These are phyloP conservation scores for Panthera uncia DNA, from an alignment of 2,113 vertebrate species.

Conservation along the genomic window DNA sequence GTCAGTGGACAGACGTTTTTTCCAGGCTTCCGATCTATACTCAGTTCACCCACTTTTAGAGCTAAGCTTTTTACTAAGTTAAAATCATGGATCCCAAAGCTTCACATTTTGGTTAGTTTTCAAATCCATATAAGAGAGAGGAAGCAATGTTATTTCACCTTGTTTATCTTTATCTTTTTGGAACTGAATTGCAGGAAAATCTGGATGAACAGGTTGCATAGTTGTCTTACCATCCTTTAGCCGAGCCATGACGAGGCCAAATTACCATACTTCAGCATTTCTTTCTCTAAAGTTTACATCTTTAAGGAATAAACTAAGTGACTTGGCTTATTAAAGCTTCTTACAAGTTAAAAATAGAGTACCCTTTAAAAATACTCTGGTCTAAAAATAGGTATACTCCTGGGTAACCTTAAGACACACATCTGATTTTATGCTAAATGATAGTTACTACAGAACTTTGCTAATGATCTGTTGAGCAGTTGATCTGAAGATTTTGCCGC, in stretches of 20 bases:
- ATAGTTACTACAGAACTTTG: not conserved
- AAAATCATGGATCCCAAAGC: not conserved
- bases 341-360: constrained; percentile 30
- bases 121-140: not conserved
- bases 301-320: not conserved
- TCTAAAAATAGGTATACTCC: not conserved
- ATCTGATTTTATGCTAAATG: constrained; percentile 1
- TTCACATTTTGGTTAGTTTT: constrained; percentile 39
- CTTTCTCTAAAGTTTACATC: not conserved
- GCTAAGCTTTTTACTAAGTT: not conserved
- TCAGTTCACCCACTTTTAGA: not conserved
- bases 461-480: not conserved
- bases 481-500: not conserved
- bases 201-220: not conserved
- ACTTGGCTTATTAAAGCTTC: not conserved
- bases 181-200: not conserved
- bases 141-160: not conserved
- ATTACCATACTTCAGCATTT: not conserved
- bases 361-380: not conserved
- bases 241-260: not conserved
- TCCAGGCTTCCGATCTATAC: not conserved
- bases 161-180: constrained; percentile 4
- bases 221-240: not conserved
- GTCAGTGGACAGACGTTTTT: not conserved
- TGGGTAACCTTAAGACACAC: not conserved